These are phyloP conservation scores for Drosophila demipolita DNA, from an alignment of 2,888 invertebrate species.

Conservation along the genomic window DNA sequence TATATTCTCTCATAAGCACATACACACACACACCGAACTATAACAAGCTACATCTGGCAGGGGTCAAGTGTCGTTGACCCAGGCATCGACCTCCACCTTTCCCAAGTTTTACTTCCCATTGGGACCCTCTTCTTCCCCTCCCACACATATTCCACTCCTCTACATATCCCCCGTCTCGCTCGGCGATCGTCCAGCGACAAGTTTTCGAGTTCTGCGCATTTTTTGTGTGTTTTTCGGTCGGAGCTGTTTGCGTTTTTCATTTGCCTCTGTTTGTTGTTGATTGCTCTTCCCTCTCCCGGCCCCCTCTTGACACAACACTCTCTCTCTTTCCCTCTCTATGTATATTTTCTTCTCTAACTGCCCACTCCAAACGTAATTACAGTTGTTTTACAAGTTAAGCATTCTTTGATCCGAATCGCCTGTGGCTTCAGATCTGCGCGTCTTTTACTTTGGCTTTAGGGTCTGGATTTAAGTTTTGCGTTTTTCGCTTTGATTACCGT, in stretches of 20 bases:
- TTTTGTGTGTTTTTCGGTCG: conserved; percentile 42
- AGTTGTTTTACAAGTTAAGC: conserved; percentile 17
- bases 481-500: conserved; percentile 34
- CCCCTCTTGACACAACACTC: fast-evolving
- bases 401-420: conserved; percentile 56
- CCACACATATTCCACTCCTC: not conserved
- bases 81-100: conserved; percentile 72
- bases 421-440: conserved; percentile 33
- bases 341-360: not conserved
- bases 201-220: conserved; percentile 67
- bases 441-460: conserved; percentile 14
- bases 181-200: conserved; percentile 54
- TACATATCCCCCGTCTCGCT: conserved; percentile 1
- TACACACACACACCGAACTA: not conserved
- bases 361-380: conserved; percentile 42
- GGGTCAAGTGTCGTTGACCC: conserved; percentile 71
- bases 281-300: not conserved
- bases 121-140: not conserved
- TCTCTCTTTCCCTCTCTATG: not conserved
- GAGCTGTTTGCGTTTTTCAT: conserved; percentile 65
- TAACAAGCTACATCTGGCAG: conserved; percentile 17
- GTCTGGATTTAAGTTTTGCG: conserved; percentile 13
- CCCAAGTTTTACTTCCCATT: conserved; percentile 15
- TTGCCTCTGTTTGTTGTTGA: conserved; percentile 49
- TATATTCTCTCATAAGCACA: not conserved